phyloP scores from a whole-genome alignment of 2,113 vertebrate species.

The Saimiri boliviensis region DNA sequence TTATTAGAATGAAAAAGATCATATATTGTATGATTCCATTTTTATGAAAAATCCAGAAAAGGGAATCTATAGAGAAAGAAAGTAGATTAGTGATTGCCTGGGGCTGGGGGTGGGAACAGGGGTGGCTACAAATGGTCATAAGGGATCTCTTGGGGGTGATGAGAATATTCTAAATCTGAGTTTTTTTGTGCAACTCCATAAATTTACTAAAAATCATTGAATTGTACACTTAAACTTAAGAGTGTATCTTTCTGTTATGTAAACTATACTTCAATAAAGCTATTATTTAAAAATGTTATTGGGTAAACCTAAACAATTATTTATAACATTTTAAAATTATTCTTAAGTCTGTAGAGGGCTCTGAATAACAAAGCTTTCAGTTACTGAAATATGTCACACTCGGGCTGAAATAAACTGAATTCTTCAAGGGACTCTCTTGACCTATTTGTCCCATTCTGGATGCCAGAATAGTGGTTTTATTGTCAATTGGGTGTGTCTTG shows the following conservation, averaged over 20 bases:
- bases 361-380: background rate
- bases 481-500: background rate
- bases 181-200: background rate
- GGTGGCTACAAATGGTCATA: background rate
- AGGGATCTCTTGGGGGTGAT: background rate
- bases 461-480: background rate
- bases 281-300: background rate
- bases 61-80: background rate
- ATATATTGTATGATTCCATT: slow-evolving; percentile 3
- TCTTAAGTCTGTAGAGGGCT: background rate
- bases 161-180: background rate
- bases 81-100: background rate
- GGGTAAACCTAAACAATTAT: background rate
- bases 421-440: background rate
- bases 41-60: slow-evolving; percentile 51
- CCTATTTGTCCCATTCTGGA: background rate
- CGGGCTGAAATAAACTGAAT: background rate
- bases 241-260: background rate
- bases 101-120: background rate
- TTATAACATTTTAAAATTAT: slow-evolving; percentile 20
- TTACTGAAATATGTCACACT: background rate
- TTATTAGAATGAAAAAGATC: slow-evolving; percentile 41
- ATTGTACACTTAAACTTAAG: background rate
- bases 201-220: slow-evolving; percentile 11
- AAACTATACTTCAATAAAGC: background rate